phyloP scores from a whole-genome alignment of 2,797 vertebrate genomes.

The Hypotaenidia philippensis region DNA sequence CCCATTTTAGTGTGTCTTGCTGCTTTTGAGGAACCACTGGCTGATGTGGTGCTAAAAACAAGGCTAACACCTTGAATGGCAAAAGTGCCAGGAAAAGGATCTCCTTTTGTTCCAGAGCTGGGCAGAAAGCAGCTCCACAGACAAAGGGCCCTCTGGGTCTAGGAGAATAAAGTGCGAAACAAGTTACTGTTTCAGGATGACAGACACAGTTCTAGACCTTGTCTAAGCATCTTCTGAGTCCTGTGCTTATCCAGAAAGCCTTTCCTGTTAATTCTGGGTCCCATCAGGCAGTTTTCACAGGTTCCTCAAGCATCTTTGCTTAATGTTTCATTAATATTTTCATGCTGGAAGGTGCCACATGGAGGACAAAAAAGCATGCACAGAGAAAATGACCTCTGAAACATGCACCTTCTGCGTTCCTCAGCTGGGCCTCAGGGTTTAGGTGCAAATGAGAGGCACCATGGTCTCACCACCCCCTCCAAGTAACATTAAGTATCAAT shows the following conservation, averaged over 20 bases:
- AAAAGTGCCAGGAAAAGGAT: background rate
- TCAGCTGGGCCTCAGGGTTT: background rate
- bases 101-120: background rate
- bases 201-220: background rate
- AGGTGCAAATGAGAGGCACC: slow-evolving; percentile 27
- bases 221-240: background rate
- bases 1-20: background rate
- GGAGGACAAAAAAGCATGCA: background rate
- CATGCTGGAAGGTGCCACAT: background rate
- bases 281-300: background rate
- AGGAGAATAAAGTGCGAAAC: background rate
- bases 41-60: background rate
- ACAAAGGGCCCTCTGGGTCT: background rate
- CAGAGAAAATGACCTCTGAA: background rate
- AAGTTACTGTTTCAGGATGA: background rate
- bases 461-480: background rate
- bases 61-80: background rate
- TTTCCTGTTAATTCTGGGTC: background rate
- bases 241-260: background rate
- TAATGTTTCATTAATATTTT: background rate
- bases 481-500: slow-evolving; percentile 87
- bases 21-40: background rate
- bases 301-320: background rate
- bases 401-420: background rate
- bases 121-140: background rate